Evolutionary conservation across 2,113 vertebrate species (phyloP).

Genomic region (Cavia aperea): DNA sequence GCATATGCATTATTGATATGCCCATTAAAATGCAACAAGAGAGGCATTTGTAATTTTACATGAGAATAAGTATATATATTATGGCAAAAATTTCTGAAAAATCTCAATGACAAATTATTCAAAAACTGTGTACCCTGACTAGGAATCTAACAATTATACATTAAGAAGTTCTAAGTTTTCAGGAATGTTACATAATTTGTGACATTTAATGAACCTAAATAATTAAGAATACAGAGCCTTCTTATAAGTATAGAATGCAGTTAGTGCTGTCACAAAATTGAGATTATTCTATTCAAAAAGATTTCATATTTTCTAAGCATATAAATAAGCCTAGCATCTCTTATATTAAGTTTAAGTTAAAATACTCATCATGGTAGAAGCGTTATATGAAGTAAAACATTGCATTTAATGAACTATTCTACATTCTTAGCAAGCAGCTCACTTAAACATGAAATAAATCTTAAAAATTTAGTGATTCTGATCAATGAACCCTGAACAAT

Average conservation of each 20-base stretch:
- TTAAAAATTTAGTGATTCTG: neutral
- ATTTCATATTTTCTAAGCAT: conserved; percentile 15
- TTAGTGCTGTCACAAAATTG: neutral
- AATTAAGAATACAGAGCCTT: conserved; percentile 17
- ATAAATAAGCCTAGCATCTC: neutral
- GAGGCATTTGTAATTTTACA: neutral
- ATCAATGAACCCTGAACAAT: neutral
- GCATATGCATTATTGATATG: neutral
- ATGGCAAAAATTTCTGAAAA: conserved; percentile 22
- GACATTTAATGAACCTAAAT: conserved; percentile 24
- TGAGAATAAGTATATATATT: neutral
- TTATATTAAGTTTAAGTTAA: conserved; percentile 26
- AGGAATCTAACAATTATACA: neutral
- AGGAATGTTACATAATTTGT: neutral
- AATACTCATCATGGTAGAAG: conserved; percentile 5
- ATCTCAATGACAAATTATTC: neutral
- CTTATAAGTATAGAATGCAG: neutral
- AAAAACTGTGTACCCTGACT: neutral
- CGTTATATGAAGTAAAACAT: conserved; percentile 1
- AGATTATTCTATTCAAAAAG: conserved; percentile 2
- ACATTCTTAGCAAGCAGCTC: neutral
- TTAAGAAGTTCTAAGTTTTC: neutral
- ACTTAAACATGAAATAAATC: conserved; percentile 19
- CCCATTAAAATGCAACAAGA: conserved; percentile 9
- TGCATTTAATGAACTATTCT: conserved; percentile 1